Evolutionary conservation across 2,797 vertebrate species (phyloP).

Genomic region (Acrossocheilus wenchowensis): DNA sequence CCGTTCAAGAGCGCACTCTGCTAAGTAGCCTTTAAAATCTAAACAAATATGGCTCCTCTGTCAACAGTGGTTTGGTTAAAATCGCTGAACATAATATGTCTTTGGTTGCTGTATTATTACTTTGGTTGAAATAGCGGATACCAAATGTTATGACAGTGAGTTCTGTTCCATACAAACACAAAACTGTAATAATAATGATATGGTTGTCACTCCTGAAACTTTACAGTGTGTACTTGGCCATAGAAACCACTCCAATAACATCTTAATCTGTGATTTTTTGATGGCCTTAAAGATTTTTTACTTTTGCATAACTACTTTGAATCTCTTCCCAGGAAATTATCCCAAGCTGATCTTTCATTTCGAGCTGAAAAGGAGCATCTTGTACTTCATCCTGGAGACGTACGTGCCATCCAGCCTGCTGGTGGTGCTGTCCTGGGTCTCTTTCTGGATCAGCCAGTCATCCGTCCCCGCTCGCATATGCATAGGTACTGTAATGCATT

Average conservation of each 20-base stretch:
- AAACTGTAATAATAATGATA: not conserved
- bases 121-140: too few species aligned
- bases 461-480: conserved; percentile 91
- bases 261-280: conserved; percentile 2
- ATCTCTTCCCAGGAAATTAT: conserved; percentile 77
- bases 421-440: conserved; percentile 92
- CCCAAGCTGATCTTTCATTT: conserved; percentile 91
- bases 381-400: conserved; percentile 92
- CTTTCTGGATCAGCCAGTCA: conserved; percentile 92
- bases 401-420: conserved; percentile 91
- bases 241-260: not conserved
- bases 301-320: not conserved
- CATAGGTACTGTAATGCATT: conserved; percentile 78
- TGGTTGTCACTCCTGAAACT: not conserved
- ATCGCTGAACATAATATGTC: not conserved
- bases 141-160: too few species aligned
- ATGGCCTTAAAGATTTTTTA: not conserved
- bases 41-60: not conserved
- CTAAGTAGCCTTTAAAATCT: not conserved
- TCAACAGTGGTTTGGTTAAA: not conserved
- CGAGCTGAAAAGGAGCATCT: conserved; percentile 90
- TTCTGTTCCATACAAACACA: not conserved
- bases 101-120: too few species aligned
- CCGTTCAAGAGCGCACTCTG: not conserved
- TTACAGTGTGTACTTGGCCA: not conserved